Conservation (phyloP, 1,140 invertebrate genomes). For the Ctenoplectra terminalis region DNA sequence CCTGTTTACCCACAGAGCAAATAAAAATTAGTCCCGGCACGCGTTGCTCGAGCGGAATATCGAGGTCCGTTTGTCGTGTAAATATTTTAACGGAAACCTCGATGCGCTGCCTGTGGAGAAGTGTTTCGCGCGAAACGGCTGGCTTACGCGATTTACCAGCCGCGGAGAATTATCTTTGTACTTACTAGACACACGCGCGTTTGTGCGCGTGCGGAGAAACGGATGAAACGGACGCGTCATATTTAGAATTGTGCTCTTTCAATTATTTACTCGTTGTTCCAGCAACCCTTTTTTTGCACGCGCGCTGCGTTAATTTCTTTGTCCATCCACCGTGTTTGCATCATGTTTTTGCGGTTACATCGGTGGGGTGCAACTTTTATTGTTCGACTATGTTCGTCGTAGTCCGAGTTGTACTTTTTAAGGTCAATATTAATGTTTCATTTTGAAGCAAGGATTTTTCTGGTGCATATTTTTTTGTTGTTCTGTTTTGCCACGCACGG, state of each 20-base stretch:
- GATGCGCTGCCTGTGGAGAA: not conserved
- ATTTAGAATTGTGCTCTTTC: not conserved
- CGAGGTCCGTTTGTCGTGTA: constrained; percentile 11
- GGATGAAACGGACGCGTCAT: not conserved
- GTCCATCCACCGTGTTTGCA: not conserved
- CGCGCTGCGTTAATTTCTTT: no score
- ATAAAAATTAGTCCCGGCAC: constrained; percentile 41
- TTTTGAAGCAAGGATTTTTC: no score
- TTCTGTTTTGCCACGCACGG: no score
- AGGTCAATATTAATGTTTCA: no score
- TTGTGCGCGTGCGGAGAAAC: not conserved
- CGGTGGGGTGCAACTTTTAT: no score
- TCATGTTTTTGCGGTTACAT: no score
- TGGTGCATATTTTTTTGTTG: no score
- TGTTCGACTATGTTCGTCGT: no score
- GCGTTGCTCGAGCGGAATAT: not conserved
- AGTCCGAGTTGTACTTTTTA: no score
- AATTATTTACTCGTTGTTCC: not conserved
- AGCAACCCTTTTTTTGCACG: not conserved
- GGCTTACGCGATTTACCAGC: not conserved
- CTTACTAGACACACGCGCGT: not conserved
- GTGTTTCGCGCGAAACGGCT: not conserved
- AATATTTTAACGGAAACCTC: constrained; percentile 4
- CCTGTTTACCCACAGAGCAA: constrained; percentile 39
- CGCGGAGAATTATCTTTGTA: not conserved